Evolutionary conservation across 2,888 invertebrate species (phyloP).

Genomic region (Pristionchus maxplancki): DNA sequence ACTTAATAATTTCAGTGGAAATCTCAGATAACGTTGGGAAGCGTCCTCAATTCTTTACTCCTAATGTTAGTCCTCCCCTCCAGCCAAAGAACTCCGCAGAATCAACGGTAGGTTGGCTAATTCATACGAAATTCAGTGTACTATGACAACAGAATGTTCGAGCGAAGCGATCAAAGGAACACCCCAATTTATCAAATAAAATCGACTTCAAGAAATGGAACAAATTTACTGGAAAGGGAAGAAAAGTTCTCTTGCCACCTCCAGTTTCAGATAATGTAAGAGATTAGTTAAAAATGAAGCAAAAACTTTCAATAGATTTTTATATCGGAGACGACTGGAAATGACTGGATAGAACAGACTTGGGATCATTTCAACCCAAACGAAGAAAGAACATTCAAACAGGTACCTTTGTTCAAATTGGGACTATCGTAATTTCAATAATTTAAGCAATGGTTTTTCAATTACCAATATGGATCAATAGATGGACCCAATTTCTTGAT

Average conservation of each 20-base stretch:
- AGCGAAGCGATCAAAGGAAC: neutral
- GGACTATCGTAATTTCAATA: neutral
- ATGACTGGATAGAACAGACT: constrained; percentile 53
- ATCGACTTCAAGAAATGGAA: constrained; percentile 18
- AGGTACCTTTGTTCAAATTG: constrained; percentile 53
- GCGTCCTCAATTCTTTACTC: constrained; percentile 15
- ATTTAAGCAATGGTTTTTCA: constrained; percentile 13
- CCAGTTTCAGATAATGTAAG: neutral
- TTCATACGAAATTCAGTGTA: too few species aligned
- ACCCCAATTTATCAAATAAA: neutral
- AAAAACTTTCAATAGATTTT: neutral
- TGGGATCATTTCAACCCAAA: constrained; percentile 63
- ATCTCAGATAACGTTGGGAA: constrained; percentile 48
- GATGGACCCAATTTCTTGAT: constrained; percentile 90
- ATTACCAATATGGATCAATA: neutral
- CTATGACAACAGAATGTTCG: neutral
- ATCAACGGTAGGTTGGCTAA: neutral
- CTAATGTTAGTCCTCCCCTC: neutral
- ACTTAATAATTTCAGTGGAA: neutral
- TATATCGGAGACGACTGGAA: neutral
- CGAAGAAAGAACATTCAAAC: constrained; percentile 61
- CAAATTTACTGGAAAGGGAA: constrained; percentile 37
- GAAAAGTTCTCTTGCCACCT: neutral
- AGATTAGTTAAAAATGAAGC: neutral
- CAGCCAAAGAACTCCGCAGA: neutral